Percentiles rank a stretch among this genome's conserved stretches.
phyloP scores from a whole-genome alignment of 1,140 invertebrate species.

The Tribolium madens region DNA sequence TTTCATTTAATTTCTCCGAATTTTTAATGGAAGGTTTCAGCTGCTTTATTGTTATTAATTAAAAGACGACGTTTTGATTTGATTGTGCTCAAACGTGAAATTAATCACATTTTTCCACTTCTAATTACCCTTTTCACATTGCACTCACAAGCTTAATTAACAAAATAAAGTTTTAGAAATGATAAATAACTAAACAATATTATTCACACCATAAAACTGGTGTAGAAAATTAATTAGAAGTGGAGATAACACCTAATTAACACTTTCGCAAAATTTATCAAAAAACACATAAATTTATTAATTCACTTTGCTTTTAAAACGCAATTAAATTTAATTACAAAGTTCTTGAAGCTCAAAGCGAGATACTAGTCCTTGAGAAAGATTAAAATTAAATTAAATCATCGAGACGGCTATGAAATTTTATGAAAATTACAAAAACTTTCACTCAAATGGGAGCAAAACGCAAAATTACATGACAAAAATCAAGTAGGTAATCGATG shows the following conservation, averaged over 20 bases:
- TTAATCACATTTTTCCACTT: neutral
- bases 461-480: no score
- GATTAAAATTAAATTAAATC: no score
- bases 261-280: neutral
- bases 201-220: neutral
- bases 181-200: neutral
- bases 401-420: no score
- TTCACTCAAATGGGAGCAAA: no score
- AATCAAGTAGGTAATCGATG: no score
- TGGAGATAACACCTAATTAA: neutral
- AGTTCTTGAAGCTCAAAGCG: no score
- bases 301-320: neutral
- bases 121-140: neutral
- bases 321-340: neutral
- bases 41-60: slow-evolving; percentile 22
- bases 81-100: neutral
- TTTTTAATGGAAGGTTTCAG: slow-evolving; percentile 27
- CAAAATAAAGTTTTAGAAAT: neutral
- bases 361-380: no score
- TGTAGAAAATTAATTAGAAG: neutral
- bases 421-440: no score
- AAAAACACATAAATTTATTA: neutral
- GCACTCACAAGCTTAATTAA: neutral
- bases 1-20: slow-evolving; percentile 37
- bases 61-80: neutral